Evolutionary conservation across 64 coral and sea anemone genomes (phyloP).

Genomic region (Stichodactyla mertensii): DNA sequence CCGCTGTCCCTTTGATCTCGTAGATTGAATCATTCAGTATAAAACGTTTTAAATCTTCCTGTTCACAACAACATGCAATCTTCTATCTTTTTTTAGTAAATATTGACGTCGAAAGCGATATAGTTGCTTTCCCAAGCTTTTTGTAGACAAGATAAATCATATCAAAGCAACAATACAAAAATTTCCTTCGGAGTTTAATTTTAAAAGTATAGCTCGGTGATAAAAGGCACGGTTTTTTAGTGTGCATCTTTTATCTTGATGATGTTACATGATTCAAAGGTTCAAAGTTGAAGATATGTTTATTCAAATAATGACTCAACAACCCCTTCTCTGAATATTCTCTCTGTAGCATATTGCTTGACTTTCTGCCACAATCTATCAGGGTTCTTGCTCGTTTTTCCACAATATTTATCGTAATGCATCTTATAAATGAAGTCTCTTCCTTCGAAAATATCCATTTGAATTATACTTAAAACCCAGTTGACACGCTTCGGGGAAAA

Average conservation of each 20-base stretch:
- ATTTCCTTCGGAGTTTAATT: background rate
- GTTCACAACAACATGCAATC: background rate
- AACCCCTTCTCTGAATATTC: slow-evolving; percentile 68
- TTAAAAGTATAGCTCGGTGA: background rate
- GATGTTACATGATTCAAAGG: background rate
- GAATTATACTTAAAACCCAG: slow-evolving; percentile 62
- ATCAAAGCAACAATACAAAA: background rate
- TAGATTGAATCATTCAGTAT: background rate
- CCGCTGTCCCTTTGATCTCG: background rate
- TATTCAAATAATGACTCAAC: slow-evolving; percentile 71
- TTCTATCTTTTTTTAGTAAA: background rate
- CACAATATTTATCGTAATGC: slow-evolving; percentile 66
- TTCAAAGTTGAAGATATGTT: background rate
- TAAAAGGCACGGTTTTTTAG: background rate
- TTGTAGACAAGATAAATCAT: background rate
- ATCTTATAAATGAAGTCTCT: slow-evolving; percentile 33
- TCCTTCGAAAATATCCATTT: slow-evolving; percentile 51
- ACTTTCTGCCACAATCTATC: slow-evolving; percentile 58
- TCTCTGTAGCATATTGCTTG: slow-evolving; percentile 53
- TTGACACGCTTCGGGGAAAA: slow-evolving; percentile 56
- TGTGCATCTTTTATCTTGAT: background rate
- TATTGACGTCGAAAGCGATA: background rate
- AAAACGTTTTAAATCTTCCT: background rate
- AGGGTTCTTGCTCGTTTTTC: slow-evolving; percentile 25
- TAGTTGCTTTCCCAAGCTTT: background rate